Conservation (phyloP, 2,113 vertebrate genomes). For the Fregata magnificens region DNA sequence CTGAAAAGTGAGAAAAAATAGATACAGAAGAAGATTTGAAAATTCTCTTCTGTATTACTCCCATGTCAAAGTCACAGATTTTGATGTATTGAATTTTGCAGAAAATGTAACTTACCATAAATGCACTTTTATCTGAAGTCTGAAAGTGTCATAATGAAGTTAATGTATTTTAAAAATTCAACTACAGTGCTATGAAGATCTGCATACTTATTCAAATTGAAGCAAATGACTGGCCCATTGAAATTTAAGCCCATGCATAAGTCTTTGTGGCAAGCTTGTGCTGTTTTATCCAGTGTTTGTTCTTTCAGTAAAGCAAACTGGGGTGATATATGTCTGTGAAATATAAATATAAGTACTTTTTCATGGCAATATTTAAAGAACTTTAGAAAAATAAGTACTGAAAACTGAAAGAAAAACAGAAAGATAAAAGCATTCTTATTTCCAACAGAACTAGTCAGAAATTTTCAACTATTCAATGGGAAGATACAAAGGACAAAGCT, state of each 20-base stretch:
- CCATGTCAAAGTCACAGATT: background rate
- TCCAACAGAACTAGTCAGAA: background rate
- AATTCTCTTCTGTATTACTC: background rate
- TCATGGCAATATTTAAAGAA: background rate
- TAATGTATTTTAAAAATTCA: background rate
- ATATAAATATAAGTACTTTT: constrained; percentile 20
- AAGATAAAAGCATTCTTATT: background rate
- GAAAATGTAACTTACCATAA: background rate
- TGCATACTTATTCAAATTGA: constrained; percentile 18
- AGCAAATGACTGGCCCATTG: background rate
- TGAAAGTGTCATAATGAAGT: background rate
- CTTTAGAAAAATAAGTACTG: background rate
- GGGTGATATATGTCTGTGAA: background rate
- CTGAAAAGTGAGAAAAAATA: background rate
- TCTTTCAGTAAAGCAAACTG: background rate
- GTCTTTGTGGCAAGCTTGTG: background rate
- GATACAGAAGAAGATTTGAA: background rate
- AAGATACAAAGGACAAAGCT: background rate
- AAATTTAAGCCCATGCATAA: constrained; percentile 9
- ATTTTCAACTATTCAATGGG: background rate
- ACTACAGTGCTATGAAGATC: background rate
- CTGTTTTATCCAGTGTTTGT: constrained; percentile 9
- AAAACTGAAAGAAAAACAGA: background rate
- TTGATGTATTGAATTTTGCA: background rate
- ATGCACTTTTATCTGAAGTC: background rate